Conservation (phyloP, 1,140 invertebrate species). For the Brachionus plicatilis region DNA sequence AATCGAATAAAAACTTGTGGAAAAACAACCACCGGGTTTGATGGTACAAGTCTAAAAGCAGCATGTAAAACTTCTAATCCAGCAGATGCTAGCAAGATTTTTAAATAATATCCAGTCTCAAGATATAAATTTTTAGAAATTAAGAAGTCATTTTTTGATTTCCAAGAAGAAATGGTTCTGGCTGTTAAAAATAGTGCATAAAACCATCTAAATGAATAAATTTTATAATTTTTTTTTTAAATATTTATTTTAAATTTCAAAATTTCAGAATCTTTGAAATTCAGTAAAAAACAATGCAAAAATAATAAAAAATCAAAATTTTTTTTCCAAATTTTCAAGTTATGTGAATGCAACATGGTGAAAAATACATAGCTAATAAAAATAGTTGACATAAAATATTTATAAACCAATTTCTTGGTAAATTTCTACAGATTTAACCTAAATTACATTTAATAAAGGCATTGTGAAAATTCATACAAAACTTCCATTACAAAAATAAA, state of each 20-base stretch:
- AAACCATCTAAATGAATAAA: neutral
- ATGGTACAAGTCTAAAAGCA: constrained; percentile 70
- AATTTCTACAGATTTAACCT: no score
- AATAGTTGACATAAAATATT: no score
- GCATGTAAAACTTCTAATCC: constrained; percentile 80
- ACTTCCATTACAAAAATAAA: no score
- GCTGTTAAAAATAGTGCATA: neutral
- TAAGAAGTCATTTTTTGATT: neutral
- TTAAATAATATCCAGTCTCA: neutral
- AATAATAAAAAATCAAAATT: no score
- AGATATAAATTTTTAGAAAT: constrained; percentile 7
- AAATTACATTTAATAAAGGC: no score
- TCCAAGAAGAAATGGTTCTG: neutral
- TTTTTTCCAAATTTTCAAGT: no score
- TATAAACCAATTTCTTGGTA: no score
- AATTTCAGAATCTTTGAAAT: no score
- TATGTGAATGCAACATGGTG: no score
- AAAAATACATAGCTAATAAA: no score
- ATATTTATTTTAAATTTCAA: neutral
- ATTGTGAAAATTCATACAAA: no score
- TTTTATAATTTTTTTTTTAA: neutral
- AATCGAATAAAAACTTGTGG: constrained; percentile 85
- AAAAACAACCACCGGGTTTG: constrained; percentile 71
- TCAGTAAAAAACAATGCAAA: no score
- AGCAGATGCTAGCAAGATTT: constrained; percentile 70